These are phyloP conservation scores for Malurus alboscapulatus DNA, from an alignment of 2,113 vertebrate species.

Conservation along the genomic window DNA sequence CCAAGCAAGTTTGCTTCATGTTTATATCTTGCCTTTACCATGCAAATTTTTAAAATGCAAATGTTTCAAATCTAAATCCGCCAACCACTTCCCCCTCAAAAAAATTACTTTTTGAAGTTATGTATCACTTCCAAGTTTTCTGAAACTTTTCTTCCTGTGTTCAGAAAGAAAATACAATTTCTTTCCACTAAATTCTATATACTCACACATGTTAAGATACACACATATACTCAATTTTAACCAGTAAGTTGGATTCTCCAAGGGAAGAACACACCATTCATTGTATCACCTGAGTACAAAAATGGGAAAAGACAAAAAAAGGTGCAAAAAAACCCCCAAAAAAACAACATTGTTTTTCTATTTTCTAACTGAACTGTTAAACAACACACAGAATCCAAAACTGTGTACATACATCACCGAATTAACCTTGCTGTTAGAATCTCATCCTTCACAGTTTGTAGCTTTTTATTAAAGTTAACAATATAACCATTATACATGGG, in stretches of 20 bases:
- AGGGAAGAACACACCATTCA: background rate
- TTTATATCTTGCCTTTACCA: background rate
- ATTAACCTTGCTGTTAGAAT: constrained; percentile 40
- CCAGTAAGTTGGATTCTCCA: background rate
- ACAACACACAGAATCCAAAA: background rate
- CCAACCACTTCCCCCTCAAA: fast-evolving
- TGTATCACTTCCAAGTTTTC: background rate
- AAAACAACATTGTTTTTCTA: background rate
- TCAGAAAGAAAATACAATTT: background rate
- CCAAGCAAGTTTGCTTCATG: background rate
- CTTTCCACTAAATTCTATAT: background rate
- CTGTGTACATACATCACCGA: background rate
- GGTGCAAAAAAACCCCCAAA: background rate
- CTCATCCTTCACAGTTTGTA: constrained; percentile 58
- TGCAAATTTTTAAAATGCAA: background rate
- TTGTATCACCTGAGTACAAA: background rate
- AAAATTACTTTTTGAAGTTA: background rate
- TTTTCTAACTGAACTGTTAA: background rate
- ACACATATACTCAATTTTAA: background rate
- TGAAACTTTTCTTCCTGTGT: background rate
- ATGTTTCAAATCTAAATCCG: background rate
- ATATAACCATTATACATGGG: constrained; percentile 37
- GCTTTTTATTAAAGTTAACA: constrained; percentile 56
- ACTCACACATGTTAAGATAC: background rate
- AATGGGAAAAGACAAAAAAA: background rate